Conservation (phyloP, 2,888 invertebrate genomes). For the Actias luna region DNA sequence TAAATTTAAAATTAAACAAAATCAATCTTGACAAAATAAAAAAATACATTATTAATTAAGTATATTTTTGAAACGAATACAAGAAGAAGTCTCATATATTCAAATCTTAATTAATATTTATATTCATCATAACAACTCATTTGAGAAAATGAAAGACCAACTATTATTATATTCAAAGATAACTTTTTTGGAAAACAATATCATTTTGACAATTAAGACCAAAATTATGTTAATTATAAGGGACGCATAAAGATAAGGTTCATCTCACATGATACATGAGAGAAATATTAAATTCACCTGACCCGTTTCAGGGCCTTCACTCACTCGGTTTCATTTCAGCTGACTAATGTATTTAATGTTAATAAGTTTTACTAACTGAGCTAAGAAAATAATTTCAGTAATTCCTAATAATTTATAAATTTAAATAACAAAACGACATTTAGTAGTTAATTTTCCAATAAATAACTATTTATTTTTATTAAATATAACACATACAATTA, state of each 20-base stretch:
- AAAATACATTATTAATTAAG: too few species aligned
- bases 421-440: too few species aligned
- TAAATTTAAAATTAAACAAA: too few species aligned
- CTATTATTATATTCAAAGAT: not conserved
- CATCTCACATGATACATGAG: slow-evolving; percentile 33
- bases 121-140: not conserved
- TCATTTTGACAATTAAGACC: slow-evolving; percentile 19
- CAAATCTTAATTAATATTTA: not conserved
- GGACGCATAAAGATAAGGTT: slow-evolving; percentile 32
- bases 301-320: slow-evolving; percentile 40
- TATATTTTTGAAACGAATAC: too few species aligned
- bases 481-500: not conserved
- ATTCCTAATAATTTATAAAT: not conserved
- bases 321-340: not conserved
- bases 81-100: too few species aligned
- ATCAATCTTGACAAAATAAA: too few species aligned
- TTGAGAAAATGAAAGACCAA: not conserved
- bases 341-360: slow-evolving; percentile 11
- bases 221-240: slow-evolving; percentile 40
- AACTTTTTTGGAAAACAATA: not conserved
- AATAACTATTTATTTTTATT: too few species aligned
- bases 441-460: too few species aligned
- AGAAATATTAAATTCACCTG: slow-evolving; percentile 49
- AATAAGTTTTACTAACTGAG: slow-evolving; percentile 7
- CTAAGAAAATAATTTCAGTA: not conserved